A percentile compares a stretch with the other conserved stretches of the same genome.
These are phyloP conservation scores for Euleptes europaea DNA, from an alignment of 2,113 vertebrate genomes.

Conservation along the genomic window DNA sequence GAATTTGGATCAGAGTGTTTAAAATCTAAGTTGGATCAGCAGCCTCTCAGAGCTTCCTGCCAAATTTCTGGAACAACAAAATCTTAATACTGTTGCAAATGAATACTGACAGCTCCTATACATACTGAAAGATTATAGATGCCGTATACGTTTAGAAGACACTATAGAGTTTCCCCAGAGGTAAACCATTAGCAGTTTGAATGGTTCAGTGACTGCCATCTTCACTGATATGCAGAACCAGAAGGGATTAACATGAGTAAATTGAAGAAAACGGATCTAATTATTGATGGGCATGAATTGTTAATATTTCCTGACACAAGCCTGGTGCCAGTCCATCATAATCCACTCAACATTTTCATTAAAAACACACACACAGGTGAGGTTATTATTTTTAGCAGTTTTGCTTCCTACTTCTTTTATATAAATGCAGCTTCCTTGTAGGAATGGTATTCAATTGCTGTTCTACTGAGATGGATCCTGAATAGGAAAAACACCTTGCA, in stretches of 20 bases:
- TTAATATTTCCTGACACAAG: constrained; percentile 48
- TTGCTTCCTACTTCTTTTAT: not conserved
- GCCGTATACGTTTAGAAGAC: not conserved
- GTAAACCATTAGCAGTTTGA: not conserved
- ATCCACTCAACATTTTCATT: constrained; percentile 33
- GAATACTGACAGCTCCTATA: not conserved
- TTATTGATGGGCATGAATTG: not conserved
- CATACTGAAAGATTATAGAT: not conserved
- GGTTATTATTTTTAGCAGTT: constrained; percentile 14
- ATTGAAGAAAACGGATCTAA: constrained; percentile 33
- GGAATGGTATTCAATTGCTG: not conserved
- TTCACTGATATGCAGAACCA: not conserved
- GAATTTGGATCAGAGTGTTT: not conserved
- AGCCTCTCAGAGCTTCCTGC: not conserved
- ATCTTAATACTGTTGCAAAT: not conserved
- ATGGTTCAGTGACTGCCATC: not conserved
- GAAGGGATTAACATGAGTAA: constrained; percentile 1
- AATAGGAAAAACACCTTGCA: constrained; percentile 8
- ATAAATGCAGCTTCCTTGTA: constrained; percentile 35
- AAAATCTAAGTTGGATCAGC: not conserved
- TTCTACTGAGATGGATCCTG: constrained; percentile 18
- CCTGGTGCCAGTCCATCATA: constrained; percentile 32
- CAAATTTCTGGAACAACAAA: not conserved
- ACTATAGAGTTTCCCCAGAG: not conserved
- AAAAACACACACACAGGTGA: not conserved